These are phyloP conservation scores for Speoplatyrhinus poulsoni DNA, from an alignment of 2,113 vertebrate species.

Conservation along the genomic window DNA sequence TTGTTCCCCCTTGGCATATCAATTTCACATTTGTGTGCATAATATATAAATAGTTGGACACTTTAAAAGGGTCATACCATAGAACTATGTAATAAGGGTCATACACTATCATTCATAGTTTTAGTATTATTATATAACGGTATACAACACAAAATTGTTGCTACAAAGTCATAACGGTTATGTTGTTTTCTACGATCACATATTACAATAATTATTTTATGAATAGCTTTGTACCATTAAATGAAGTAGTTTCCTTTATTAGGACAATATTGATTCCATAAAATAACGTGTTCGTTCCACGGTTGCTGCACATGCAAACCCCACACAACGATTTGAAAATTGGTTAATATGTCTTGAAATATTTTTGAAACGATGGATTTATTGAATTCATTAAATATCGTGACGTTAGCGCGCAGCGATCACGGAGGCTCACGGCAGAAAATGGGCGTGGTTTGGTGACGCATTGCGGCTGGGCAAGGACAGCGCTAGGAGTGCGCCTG, in stretches of 20 bases:
- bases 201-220: not conserved
- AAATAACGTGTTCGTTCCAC: not conserved
- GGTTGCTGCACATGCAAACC: not conserved
- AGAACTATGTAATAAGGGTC: too few relatives aligned
- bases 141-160: not conserved
- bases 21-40: too few relatives aligned
- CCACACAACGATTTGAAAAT: not conserved
- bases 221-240: not conserved
- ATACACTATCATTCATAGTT: too few relatives aligned
- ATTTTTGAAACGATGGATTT: not conserved
- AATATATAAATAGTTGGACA: too few relatives aligned
- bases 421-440: not conserved
- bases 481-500: conserved; percentile 4
- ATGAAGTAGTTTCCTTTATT: not conserved
- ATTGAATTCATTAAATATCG: not conserved
- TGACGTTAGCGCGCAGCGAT: conserved; percentile 51
- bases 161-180: not conserved
- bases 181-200: not conserved
- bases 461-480: conserved; percentile 75
- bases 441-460: conserved; percentile 73
- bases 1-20: too few relatives aligned
- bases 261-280: not conserved
- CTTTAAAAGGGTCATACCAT: too few relatives aligned
- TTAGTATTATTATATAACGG: too few relatives aligned
- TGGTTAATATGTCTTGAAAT: not conserved